Base-by-base conservation (phyloP, 2,888 invertebrate species). In the Brenthis hecate region DNA sequence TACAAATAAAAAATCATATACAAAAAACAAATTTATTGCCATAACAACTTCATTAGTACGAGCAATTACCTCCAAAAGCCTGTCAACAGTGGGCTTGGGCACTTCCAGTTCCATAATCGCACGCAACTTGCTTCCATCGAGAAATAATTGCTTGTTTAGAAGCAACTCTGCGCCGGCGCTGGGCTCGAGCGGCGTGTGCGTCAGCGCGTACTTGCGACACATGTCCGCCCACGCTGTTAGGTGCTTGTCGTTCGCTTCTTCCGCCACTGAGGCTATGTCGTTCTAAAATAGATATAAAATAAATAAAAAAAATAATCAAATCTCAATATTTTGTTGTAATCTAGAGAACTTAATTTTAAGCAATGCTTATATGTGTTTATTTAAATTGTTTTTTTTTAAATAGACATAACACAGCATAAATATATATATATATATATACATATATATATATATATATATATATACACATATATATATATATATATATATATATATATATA, bases 181-280 rank as follows among this genome's bases (percentile, higher is more conserved):
- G 0, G 98, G 98, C 71, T 97, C 97, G 1, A 98, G 93, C 1
- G 98, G 98, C 23, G 98, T 97, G 90, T 98, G 98, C 73, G 93
- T 89, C 43, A 98, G 95, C 56, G 94, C 93, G 85, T 97, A 95
- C 73, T 92, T 91, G 73, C 95, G 94, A 83, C 98, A 98, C 43
- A 97, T 95, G 81, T 96, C 96, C 0, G 98, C 98, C 98, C 98
- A 98, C 19, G 98, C 98, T 0, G 94, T 95, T 91, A 98, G 94
- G 85, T 98, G 98, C 84, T 98, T 98, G 87, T 98, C 98, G 85
- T 98, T 98, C 0, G 97, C 97, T 80, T 98, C 98, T 77, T 98
- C 97, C 0, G 97, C 96, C 6, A 97, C 96, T 11, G 95, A 94
- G 1, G 94, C 94, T 89, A 97, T 95, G 89, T 98, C 97, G 56